Evolutionary conservation across 2,113 vertebrate species (phyloP).

Genomic region (Morone saxatilis): DNA sequence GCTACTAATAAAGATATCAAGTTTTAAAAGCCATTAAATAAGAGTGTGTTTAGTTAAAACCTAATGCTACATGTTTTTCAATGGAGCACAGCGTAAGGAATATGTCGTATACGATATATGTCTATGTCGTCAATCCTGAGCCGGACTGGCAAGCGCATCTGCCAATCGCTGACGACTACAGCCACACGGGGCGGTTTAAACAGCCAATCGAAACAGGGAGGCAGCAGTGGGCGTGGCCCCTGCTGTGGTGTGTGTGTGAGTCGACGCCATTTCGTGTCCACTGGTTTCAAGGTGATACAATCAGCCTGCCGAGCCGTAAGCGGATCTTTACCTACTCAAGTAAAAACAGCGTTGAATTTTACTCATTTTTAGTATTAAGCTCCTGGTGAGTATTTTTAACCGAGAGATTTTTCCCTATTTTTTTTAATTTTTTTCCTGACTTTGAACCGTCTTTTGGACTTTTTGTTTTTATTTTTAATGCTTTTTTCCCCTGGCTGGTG

Average conservation of each 20-base stretch:
- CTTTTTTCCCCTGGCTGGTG: conserved; percentile 70
- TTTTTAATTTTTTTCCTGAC: conserved; percentile 76
- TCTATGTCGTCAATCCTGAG: neutral
- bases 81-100: no score
- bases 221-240: conserved; percentile 26
- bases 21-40: no score
- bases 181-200: fast-evolving
- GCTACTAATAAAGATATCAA: no score
- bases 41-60: no score
- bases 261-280: conserved; percentile 84
- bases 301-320: conserved; percentile 44
- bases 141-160: neutral
- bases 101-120: neutral
- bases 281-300: conserved; percentile 73
- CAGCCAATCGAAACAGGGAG: conserved; percentile 48
- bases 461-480: conserved; percentile 82
- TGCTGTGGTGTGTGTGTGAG: neutral
- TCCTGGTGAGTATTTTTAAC: conserved; percentile 88
- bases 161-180: conserved; percentile 37
- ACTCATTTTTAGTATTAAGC: conserved; percentile 85
- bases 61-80: no score
- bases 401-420: conserved; percentile 78
- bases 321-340: conserved; percentile 66
- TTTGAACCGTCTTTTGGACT: conserved; percentile 78
- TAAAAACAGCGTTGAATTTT: conserved; percentile 79